Conservation (phyloP, 2,113 vertebrate genomes). For the Labrus mixtus region DNA sequence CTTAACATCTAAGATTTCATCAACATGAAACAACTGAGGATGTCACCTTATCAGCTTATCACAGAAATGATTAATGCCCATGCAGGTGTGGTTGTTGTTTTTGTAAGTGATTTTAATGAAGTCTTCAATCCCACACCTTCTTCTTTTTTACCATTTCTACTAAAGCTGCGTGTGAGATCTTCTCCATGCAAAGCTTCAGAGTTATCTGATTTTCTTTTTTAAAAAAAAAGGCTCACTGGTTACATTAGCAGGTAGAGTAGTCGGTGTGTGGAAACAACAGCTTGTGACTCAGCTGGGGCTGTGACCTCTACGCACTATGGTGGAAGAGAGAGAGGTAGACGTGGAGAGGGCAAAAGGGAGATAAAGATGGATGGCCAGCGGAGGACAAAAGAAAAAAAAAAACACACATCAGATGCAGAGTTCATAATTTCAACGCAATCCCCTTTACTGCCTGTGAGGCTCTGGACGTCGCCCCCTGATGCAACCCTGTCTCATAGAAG, state of each 20-base stretch:
- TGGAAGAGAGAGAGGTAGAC: constrained; percentile 25
- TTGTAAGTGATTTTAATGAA: not conserved
- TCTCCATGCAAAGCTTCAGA: constrained; percentile 26
- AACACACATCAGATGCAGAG: constrained; percentile 3
- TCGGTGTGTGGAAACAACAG: constrained; percentile 73
- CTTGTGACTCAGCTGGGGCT: constrained; percentile 80
- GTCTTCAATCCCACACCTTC: not conserved
- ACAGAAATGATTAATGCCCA: constrained; percentile 1
- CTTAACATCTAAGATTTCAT: constrained; percentile 4
- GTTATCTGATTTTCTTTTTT: constrained; percentile 38
- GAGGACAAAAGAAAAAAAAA: constrained; percentile 7
- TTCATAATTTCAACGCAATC: not conserved
- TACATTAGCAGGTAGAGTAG: constrained; percentile 62
- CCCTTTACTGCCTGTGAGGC: not conserved
- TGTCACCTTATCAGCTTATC: constrained; percentile 19
- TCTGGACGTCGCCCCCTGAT: not conserved
- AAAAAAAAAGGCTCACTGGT: constrained; percentile 51
- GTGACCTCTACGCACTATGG: constrained; percentile 70
- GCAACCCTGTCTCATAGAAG: not conserved
- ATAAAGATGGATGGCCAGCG: constrained; percentile 51
- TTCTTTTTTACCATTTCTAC: not conserved
- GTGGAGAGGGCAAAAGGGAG: constrained; percentile 49
- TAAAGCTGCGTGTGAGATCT: constrained; percentile 19
- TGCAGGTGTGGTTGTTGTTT: not conserved
- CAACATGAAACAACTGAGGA: constrained; percentile 16